These are phyloP conservation scores for Deilephila elpenor DNA, from an alignment of 2,888 invertebrate genomes.

Conservation along the genomic window DNA sequence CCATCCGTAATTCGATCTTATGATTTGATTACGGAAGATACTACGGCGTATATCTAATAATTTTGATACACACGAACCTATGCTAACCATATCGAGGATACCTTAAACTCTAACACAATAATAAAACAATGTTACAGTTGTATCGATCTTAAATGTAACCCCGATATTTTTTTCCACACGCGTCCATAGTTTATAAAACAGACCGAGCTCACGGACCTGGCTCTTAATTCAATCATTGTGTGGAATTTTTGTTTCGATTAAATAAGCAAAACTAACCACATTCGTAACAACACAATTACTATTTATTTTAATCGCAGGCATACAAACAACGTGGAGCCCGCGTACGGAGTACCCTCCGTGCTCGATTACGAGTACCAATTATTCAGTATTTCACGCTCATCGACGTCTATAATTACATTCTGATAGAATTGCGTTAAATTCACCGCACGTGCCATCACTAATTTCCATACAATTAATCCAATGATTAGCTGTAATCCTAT, in stretches of 20 bases:
- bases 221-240: neutral
- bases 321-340: conserved; percentile 42
- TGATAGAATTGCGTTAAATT: conserved; percentile 78
- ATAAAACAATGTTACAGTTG: no score
- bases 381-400: conserved; percentile 78
- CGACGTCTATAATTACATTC: conserved; percentile 80
- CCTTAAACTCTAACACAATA: no score
- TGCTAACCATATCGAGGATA: no score
- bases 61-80: no score
- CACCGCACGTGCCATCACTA: conserved; percentile 69
- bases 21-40: no score
- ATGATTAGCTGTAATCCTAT: conserved; percentile 75
- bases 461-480: conserved; percentile 79
- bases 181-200: no score
- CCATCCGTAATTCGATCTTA: no score
- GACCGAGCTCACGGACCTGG: no score
- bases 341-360: conserved; percentile 39
- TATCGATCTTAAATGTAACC: no score
- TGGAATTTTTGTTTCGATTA: no score
- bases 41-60: no score
- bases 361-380: conserved; percentile 65
- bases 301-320: conserved; percentile 40
- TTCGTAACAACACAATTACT: neutral
- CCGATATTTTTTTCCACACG: no score
- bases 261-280: neutral